phyloP scores from a whole-genome alignment of 2,113 vertebrate species.

The Notiomystis cincta region DNA sequence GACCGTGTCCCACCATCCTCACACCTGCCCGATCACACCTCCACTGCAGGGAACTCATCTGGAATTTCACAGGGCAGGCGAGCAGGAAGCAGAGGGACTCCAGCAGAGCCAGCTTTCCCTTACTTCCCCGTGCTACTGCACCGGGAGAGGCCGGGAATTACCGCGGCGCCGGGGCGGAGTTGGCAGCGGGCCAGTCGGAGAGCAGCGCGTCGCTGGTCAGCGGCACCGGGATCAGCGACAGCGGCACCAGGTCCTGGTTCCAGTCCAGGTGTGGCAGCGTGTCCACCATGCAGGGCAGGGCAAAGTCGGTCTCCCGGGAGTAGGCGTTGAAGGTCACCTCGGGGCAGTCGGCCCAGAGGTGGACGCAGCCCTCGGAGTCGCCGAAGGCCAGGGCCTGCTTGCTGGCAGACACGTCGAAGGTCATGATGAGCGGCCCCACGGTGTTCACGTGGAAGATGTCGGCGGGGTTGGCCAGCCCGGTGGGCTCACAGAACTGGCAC shows the following conservation, averaged over 20 bases:
- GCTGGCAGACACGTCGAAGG: constrained; percentile 93
- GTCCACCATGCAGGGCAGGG: constrained; percentile 91
- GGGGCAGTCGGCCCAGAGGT: constrained; percentile 91
- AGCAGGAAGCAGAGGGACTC: background rate
- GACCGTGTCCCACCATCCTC: accelerated
- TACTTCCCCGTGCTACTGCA: accelerated
- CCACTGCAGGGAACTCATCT: accelerated
- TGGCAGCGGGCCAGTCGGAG: constrained; percentile 87
- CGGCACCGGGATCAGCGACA: constrained; percentile 91
- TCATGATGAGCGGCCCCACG: constrained; percentile 93
- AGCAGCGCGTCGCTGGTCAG: constrained; percentile 86
- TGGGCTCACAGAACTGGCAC: constrained; percentile 98
- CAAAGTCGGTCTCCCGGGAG: constrained; percentile 93
- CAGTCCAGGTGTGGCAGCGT: constrained; percentile 91
- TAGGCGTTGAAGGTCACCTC: constrained; percentile 92
- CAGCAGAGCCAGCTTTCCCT: accelerated
- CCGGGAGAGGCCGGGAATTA: constrained; percentile 10
- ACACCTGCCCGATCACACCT: background rate
- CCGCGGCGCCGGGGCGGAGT: constrained; percentile 86
- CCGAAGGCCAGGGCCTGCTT: constrained; percentile 95
- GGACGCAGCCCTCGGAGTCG: constrained; percentile 92
- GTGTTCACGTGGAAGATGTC: constrained; percentile 96
- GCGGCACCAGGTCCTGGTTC: constrained; percentile 92
- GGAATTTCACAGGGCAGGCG: accelerated
- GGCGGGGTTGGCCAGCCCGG: constrained; percentile 89